Conservation (phyloP, 2,113 vertebrate genomes). For the Aphelocoma coerulescens region DNA sequence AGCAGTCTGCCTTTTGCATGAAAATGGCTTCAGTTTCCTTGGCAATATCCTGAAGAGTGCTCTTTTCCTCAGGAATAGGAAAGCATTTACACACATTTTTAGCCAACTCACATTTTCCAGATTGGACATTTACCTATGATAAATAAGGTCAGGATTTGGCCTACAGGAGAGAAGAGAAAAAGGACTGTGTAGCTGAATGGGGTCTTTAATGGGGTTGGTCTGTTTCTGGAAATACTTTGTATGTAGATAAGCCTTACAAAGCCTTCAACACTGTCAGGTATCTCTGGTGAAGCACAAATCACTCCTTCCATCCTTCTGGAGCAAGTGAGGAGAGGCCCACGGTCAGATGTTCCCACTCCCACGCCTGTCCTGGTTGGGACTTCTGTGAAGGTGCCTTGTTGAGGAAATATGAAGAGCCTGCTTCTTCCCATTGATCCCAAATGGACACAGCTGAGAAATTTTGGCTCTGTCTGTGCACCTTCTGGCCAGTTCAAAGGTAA, state of each 20-base stretch:
- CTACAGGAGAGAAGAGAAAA: not conserved
- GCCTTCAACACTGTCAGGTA: not conserved
- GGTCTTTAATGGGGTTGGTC: not conserved
- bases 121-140: not conserved
- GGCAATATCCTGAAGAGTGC: not conserved
- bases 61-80: not conserved
- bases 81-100: not conserved
- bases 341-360: not conserved
- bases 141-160: not conserved
- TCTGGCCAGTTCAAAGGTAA: not conserved
- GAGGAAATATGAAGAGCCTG: not conserved
- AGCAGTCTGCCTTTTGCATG: not conserved
- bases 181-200: not conserved
- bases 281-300: not conserved
- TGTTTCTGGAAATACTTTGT: not conserved
- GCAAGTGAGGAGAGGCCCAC: fast-evolving
- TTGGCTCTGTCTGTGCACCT: fast-evolving
- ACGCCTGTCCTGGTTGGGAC: fast-evolving
- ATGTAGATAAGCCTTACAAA: fast-evolving
- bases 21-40: not conserved
- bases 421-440: not conserved
- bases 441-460: fast-evolving
- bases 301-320: not conserved
- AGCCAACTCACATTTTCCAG: not conserved
- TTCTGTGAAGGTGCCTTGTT: not conserved